phyloP scores from a whole-genome alignment of 2,113 vertebrate species.

The Lates calcarifer region DNA sequence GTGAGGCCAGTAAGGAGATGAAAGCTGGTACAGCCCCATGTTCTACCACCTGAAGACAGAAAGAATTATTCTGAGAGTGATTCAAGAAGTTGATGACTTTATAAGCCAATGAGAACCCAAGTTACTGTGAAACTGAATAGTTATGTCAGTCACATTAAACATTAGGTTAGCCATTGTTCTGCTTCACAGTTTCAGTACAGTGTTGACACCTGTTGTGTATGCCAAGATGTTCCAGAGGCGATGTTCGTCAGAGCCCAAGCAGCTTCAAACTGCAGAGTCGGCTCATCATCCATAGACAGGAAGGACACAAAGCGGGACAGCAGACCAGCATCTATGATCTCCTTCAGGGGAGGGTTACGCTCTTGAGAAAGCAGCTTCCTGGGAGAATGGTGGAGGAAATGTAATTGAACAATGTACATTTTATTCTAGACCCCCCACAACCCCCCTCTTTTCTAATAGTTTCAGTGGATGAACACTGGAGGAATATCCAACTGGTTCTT shows the following conservation, averaged over 20 bases:
- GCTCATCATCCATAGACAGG: constrained; percentile 79
- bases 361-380: constrained; percentile 91
- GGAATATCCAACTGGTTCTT: too few relatives aligned
- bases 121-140: neutral
- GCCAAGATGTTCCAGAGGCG: constrained; percentile 90
- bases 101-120: neutral
- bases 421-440: neutral
- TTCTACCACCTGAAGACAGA: constrained; percentile 86
- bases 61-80: neutral
- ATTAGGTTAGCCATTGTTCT: neutral
- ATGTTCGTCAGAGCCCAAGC: constrained; percentile 96
- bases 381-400: neutral
- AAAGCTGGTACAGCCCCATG: constrained; percentile 89
- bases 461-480: neutral
- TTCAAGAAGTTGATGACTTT: neutral
- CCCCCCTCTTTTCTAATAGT: fast-evolving
- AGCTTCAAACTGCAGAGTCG: constrained; percentile 90
- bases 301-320: constrained; percentile 89
- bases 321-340: constrained; percentile 87
- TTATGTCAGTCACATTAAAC: neutral
- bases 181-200: neutral
- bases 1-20: constrained; percentile 88
- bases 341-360: constrained; percentile 86
- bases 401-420: fast-evolving
- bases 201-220: constrained; percentile 87